These are phyloP conservation scores for Napeogenes inachia DNA, from an alignment of 2,888 invertebrate genomes.

Conservation along the genomic window DNA sequence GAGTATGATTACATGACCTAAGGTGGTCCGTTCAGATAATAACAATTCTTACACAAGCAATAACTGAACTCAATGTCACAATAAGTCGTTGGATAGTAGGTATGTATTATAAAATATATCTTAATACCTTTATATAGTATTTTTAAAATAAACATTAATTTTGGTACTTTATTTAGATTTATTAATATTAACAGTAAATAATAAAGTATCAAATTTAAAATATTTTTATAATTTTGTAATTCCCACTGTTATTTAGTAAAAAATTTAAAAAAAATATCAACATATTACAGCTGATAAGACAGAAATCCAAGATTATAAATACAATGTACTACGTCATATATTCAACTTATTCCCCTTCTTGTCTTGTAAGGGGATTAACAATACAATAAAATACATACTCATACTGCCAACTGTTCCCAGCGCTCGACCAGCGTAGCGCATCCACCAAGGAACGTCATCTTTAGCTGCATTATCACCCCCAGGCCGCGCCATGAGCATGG, in stretches of 20 bases:
- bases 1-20: no score
- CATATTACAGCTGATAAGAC: conserved; percentile 35
- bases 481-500: conserved; percentile 87
- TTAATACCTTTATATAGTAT: no score
- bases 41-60: no score
- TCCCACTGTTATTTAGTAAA: conserved; percentile 9
- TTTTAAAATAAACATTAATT: no score
- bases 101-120: no score
- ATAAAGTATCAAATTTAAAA: no score
- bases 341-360: background rate
- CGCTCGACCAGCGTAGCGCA: conserved; percentile 90
- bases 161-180: no score
- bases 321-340: conserved; percentile 1
- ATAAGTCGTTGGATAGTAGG: no score
- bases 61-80: no score
- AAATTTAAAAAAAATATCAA: conserved; percentile 16
- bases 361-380: conserved; percentile 8
- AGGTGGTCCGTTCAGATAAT: no score
- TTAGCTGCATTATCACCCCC: conserved; percentile 86
- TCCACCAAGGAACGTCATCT: conserved; percentile 92
- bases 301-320: conserved; percentile 19
- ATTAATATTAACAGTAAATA: no score
- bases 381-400: conserved; percentile 79
- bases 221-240: background rate
- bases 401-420: conserved; percentile 90